These are phyloP conservation scores for Pseudomyrmex sp. DNA, from an alignment of 1,140 invertebrate species.

Conservation along the genomic window DNA sequence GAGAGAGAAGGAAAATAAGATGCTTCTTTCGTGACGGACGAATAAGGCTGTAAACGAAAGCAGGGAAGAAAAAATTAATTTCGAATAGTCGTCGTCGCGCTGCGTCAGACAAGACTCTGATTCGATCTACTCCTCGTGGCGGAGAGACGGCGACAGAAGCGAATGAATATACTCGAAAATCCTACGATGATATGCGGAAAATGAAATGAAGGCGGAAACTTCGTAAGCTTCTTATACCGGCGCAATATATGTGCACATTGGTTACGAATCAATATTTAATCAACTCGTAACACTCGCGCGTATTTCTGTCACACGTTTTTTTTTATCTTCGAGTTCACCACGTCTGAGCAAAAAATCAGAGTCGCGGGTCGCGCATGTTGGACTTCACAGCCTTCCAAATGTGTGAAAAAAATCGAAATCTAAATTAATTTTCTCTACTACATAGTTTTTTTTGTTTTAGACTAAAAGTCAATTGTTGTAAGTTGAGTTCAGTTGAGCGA, in stretches of 20 bases:
- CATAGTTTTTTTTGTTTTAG: not conserved
- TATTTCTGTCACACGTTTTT: not conserved
- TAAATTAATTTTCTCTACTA: not conserved
- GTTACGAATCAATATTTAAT: conserved; percentile 75
- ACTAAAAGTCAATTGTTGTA: too few relatives aligned
- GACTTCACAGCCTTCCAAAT: too few relatives aligned
- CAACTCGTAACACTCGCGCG: conserved; percentile 2
- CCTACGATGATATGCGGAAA: conserved; percentile 55
- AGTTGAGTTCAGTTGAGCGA: not conserved
- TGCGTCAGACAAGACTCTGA: conserved; percentile 61
- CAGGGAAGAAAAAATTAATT: conserved; percentile 65
- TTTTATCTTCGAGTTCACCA: not conserved
- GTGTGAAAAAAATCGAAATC: not conserved
- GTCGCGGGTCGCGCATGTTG: too few relatives aligned
- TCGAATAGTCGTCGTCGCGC: conserved; percentile 47
- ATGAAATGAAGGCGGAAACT: conserved; percentile 68
- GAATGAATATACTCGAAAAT: conserved; percentile 53
- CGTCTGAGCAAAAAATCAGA: not conserved
- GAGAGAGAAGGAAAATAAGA: conserved; percentile 3
- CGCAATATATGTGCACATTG: conserved; percentile 37
- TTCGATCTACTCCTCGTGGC: conserved; percentile 46
- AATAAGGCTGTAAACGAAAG: conserved; percentile 8
- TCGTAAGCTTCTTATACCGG: conserved; percentile 65
- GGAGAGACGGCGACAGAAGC: conserved; percentile 5
- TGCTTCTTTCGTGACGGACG: conserved; percentile 10